A percentile compares a stretch with the other conserved stretches of the same genome.
These are phyloP conservation scores for Thinocorus orbignyianus DNA, from an alignment of 2,113 vertebrate species.

Conservation along the genomic window DNA sequence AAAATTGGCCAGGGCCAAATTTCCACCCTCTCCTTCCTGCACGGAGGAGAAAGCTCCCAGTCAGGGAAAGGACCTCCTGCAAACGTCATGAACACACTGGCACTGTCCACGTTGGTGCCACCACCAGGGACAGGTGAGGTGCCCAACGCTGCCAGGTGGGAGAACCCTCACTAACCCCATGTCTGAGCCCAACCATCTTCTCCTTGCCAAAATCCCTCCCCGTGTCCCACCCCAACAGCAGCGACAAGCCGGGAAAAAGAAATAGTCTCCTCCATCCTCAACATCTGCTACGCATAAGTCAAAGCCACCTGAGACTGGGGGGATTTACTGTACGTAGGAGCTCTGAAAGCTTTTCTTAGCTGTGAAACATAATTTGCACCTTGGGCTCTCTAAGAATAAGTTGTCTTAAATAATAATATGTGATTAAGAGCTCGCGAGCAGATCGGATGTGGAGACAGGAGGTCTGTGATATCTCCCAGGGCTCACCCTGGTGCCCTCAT, in stretches of 20 bases:
- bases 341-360: slow-evolving; percentile 13
- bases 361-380: slow-evolving; percentile 29
- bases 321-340: neutral
- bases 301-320: neutral
- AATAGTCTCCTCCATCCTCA: neutral
- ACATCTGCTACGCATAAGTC: neutral
- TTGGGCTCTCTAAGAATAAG: slow-evolving; percentile 11
- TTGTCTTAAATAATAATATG: neutral
- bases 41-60: neutral
- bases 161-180: neutral
- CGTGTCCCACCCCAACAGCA: neutral
- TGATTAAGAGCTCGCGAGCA: neutral
- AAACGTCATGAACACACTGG: neutral
- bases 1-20: neutral
- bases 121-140: neutral
- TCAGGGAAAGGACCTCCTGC: neutral
- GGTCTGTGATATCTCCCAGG: neutral
- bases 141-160: neutral
- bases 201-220: neutral
- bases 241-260: neutral
- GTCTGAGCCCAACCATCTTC: neutral
- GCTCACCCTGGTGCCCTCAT: neutral
- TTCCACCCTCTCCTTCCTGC: neutral
- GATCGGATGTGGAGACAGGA: neutral
- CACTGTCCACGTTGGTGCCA: neutral